phyloP scores from a whole-genome alignment of 1,140 invertebrate genomes.

The Drosophila kohkoa region DNA sequence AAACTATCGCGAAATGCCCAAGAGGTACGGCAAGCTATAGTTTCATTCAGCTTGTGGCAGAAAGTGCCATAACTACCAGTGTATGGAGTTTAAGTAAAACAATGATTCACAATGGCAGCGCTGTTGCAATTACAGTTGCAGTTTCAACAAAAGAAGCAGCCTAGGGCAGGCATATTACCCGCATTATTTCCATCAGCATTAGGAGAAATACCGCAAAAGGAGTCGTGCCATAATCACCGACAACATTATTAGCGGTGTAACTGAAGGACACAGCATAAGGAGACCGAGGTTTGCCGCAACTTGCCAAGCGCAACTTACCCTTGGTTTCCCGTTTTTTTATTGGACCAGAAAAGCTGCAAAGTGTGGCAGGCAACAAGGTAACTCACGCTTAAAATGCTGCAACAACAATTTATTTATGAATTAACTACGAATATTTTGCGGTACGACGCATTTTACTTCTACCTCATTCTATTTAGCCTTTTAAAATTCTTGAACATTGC shows the following conservation, averaged over 20 bases:
- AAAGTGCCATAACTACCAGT: neutral
- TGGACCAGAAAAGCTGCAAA: conserved; percentile 6
- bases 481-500: no score
- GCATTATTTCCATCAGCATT: conserved; percentile 42
- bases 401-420: conserved; percentile 51
- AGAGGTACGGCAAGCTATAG: neutral
- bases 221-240: conserved; percentile 57
- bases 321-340: conserved; percentile 8
- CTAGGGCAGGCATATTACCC: conserved; percentile 16
- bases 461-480: no score
- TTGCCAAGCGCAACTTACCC: conserved; percentile 11
- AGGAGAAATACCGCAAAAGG: conserved; percentile 22
- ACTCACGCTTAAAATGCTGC: conserved; percentile 44
- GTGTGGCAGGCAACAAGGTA: conserved; percentile 39
- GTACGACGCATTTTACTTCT: neutral
- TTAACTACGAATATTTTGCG: conserved; percentile 54
- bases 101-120: neutral
- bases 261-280: conserved; percentile 13
- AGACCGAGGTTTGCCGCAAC: conserved; percentile 3
- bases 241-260: conserved; percentile 65
- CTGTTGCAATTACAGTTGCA: neutral
- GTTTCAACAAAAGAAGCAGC: conserved; percentile 5
- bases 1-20: neutral
- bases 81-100: neutral
- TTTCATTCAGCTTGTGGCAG: neutral